Percentiles rank a stretch among this genome's conserved stretches.
phyloP scores from a whole-genome alignment of 2,888 invertebrate genomes.

The Aphidius colemani region DNA sequence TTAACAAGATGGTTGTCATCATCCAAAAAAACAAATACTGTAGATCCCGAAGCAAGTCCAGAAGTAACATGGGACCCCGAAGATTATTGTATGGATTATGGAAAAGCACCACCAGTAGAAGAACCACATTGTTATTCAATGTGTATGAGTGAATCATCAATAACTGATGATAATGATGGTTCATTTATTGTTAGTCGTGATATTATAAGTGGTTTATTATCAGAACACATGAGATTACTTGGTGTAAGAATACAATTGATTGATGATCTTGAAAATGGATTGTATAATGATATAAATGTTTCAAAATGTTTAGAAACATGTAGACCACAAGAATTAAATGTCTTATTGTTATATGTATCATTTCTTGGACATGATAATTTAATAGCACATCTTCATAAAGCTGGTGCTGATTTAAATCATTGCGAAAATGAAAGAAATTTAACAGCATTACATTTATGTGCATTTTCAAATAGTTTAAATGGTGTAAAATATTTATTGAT shows the following conservation, averaged over 20 bases:
- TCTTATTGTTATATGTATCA: constrained; percentile 75
- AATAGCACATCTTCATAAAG: constrained; percentile 67
- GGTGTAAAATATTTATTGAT: constrained; percentile 73
- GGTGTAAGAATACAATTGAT: constrained; percentile 72
- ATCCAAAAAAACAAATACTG: background rate
- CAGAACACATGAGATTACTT: constrained; percentile 74
- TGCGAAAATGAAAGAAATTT: constrained; percentile 74
- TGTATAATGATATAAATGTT: constrained; percentile 65
- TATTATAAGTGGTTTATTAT: constrained; percentile 73
- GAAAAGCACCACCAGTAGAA: constrained; percentile 79
- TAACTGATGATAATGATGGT: constrained; percentile 61
- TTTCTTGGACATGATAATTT: constrained; percentile 74
- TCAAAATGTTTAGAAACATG: constrained; percentile 64
- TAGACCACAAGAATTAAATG: constrained; percentile 72
- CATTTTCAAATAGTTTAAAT: constrained; percentile 77
- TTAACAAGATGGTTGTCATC: constrained; percentile 43
- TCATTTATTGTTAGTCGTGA: constrained; percentile 62
- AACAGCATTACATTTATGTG: constrained; percentile 76
- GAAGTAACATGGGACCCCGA: constrained; percentile 37
- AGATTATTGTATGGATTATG: constrained; percentile 73
- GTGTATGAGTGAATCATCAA: constrained; percentile 79
- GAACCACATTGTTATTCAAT: constrained; percentile 67
- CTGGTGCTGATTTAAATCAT: constrained; percentile 75
- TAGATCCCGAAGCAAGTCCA: constrained; percentile 31
- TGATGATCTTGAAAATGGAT: constrained; percentile 75